Percentiles rank a stretch among this genome's conserved stretches.
Evolutionary conservation across 2,113 vertebrate genomes (phyloP).

Genomic region (Lamprologus callipterus): DNA sequence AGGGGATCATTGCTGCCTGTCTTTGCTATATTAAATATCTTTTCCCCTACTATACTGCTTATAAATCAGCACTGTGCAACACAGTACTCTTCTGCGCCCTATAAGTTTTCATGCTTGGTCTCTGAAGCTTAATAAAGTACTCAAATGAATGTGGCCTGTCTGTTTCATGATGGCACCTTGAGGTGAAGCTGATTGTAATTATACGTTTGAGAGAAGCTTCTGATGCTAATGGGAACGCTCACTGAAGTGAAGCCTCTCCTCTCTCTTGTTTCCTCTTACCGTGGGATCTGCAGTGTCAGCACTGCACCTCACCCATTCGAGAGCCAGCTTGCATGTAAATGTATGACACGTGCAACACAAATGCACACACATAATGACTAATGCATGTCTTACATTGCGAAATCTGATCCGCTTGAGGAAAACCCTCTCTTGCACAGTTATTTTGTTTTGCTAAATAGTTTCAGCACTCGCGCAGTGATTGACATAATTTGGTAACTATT

Average conservation of each 20-base stretch:
- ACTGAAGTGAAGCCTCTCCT: background rate
- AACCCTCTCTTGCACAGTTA: background rate
- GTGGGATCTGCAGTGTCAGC: slow-evolving; percentile 47
- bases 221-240: background rate
- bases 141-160: background rate
- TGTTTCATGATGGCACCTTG: background rate
- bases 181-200: slow-evolving; percentile 14
- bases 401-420: background rate
- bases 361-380: background rate
- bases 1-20: background rate
- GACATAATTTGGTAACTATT: background rate
- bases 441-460: background rate
- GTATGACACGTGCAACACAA: background rate
- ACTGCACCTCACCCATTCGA: background rate
- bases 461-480: background rate
- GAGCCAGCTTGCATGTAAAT: background rate
- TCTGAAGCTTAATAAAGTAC: background rate
- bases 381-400: background rate
- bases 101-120: background rate
- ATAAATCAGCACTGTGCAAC: background rate
- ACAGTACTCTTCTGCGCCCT: background rate
- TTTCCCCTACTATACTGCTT: background rate
- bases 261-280: background rate
- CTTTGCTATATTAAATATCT: background rate
- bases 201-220: slow-evolving; percentile 7